phyloP scores from a whole-genome alignment of 2,113 vertebrate species.

The Vombatus ursinus region DNA sequence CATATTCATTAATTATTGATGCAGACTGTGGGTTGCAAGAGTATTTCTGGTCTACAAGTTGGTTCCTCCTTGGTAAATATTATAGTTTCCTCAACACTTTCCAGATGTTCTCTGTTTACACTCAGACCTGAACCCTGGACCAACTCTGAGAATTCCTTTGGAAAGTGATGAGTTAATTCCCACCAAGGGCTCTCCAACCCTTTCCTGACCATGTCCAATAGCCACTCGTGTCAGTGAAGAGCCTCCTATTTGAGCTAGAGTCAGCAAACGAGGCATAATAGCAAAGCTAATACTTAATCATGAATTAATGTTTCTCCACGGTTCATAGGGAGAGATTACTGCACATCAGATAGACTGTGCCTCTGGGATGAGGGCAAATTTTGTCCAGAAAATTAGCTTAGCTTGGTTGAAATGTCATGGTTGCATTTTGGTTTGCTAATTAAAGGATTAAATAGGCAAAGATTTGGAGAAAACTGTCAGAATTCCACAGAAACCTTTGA shows the following conservation, averaged over 20 bases:
- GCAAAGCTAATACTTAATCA: conserved; percentile 12
- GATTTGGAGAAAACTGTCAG: conserved; percentile 67
- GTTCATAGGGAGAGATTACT: conserved; percentile 40
- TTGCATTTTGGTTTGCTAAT: conserved; percentile 73
- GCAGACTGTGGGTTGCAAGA: neutral
- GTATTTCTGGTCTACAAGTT: neutral
- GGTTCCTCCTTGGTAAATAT: neutral
- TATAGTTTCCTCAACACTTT: neutral
- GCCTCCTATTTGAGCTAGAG: conserved; percentile 2
- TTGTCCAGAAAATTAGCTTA: conserved; percentile 73
- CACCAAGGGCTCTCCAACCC: neutral
- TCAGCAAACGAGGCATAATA: neutral
- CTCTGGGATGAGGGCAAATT: conserved; percentile 70
- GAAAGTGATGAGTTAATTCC: conserved; percentile 17
- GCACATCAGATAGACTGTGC: conserved; percentile 25
- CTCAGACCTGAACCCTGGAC: conserved; percentile 4
- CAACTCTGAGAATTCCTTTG: neutral
- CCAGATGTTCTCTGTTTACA: neutral
- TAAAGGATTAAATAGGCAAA: conserved; percentile 77
- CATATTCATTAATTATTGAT: too few species aligned
- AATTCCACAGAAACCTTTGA: conserved; percentile 68
- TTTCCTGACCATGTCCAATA: conserved; percentile 4
- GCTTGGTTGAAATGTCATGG: conserved; percentile 68
- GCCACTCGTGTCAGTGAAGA: conserved; percentile 30
- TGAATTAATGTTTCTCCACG: conserved; percentile 55